phyloP scores from a whole-genome alignment of 37 sponge, comb jelly and placozoan genomes.

The Chondrilla cf. caribensis region DNA sequence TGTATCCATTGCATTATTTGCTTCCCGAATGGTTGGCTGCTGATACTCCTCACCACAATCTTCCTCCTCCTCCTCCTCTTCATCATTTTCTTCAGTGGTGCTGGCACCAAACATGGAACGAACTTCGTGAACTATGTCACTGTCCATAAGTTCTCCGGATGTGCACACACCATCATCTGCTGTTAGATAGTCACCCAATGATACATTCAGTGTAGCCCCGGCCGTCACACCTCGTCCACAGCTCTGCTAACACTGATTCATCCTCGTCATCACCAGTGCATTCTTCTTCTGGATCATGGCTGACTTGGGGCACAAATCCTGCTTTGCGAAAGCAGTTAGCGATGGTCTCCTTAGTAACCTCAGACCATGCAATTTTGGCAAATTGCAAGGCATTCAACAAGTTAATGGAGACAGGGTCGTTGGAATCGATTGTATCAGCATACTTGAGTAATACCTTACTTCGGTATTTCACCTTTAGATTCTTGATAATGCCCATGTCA shows the following conservation, averaged over 20 bases:
- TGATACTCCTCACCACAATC: conserved; percentile 7
- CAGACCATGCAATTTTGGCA: background rate
- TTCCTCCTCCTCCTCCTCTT: background rate
- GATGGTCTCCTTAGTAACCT: background rate
- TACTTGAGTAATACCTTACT: background rate
- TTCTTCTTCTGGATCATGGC: background rate
- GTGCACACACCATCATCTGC: background rate
- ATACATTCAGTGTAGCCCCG: background rate
- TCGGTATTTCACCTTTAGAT: background rate
- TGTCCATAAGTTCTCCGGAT: background rate
- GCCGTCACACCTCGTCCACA: background rate
- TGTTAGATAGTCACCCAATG: background rate
- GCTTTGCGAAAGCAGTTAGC: conserved; percentile 9
- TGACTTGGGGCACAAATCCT: background rate
- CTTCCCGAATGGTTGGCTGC: background rate
- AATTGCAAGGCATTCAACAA: background rate
- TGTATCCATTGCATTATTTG: background rate
- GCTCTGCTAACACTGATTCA: background rate
- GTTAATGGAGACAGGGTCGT: background rate
- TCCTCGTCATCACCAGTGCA: background rate
- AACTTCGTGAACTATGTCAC: background rate
- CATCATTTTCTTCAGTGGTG: background rate
- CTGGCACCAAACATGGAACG: background rate
- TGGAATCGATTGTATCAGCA: background rate
- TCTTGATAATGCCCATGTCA: background rate